Conservation (phyloP, 1,140 invertebrate species). For the Drosophila murphyi region DNA sequence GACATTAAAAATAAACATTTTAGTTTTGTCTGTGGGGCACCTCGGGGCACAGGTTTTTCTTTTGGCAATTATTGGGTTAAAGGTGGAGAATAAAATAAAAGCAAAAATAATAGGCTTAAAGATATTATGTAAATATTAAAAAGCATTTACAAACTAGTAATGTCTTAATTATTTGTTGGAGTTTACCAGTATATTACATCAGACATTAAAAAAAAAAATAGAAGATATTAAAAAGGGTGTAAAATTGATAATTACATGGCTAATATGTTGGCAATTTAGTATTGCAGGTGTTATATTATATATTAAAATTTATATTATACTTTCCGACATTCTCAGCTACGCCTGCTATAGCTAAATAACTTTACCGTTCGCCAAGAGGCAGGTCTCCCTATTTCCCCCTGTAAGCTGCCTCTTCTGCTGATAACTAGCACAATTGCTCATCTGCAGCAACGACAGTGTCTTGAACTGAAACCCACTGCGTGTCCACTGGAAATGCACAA, state of each 20-base stretch:
- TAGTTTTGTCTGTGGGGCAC: constrained; percentile 18
- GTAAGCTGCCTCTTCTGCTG: neutral
- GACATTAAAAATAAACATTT: constrained; percentile 69
- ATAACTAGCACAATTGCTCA: constrained; percentile 52
- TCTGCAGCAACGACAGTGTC: constrained; percentile 16
- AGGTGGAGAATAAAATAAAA: no score
- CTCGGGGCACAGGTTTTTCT: neutral
- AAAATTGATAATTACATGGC: no score
- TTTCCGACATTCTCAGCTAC: neutral
- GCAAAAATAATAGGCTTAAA: no score
- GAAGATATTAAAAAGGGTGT: no score
- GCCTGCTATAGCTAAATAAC: neutral
- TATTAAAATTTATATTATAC: no score
- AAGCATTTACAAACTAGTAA: no score
- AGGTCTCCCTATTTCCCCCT: neutral
- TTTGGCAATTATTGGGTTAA: constrained; percentile 5
- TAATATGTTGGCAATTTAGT: no score
- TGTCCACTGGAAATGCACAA: constrained; percentile 27
- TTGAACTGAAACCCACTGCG: constrained; percentile 22
- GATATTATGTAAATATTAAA: no score
- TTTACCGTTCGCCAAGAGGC: neutral
- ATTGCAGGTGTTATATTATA: no score
- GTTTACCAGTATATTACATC: no score
- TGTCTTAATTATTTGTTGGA: no score
- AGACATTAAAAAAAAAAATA: no score